phyloP scores from a whole-genome alignment of 2,888 invertebrate species.

The Oscheius sp. region DNA sequence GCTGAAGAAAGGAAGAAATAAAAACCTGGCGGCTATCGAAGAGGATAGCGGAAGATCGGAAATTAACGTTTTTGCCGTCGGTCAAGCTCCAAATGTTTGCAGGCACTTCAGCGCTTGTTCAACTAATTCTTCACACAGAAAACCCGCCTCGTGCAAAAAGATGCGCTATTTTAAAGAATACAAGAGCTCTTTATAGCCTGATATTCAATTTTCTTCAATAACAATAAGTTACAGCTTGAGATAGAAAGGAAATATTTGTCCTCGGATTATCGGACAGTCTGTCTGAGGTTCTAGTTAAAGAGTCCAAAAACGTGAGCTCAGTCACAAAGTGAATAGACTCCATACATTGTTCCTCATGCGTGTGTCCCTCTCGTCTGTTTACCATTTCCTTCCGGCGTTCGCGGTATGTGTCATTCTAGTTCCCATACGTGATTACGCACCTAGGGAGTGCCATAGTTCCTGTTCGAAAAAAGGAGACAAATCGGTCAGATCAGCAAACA shows the following conservation, averaged over 20 bases:
- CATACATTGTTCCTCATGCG: too few relatives aligned
- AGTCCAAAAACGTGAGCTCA: not conserved
- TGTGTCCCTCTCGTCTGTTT: conserved; percentile 5
- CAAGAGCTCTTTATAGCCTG: too few relatives aligned
- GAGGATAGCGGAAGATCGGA: conserved; percentile 2
- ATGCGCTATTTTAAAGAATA: not conserved
- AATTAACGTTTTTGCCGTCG: conserved; percentile 27
- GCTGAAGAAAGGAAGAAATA: not conserved
- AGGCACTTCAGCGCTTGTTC: conserved; percentile 25
- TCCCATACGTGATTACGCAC: conserved; percentile 30
- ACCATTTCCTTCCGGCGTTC: conserved; percentile 28
- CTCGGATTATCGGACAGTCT: too few relatives aligned
- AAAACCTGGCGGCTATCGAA: too few relatives aligned
- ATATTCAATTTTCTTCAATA: too few relatives aligned
- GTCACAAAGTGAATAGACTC: not conserved
- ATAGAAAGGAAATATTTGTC: too few relatives aligned
- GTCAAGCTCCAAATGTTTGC: conserved; percentile 29
- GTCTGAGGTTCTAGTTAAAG: too few relatives aligned
- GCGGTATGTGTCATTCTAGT: conserved; percentile 31
- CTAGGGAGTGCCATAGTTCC: conserved; percentile 19
- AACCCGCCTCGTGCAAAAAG: conserved; percentile 16
- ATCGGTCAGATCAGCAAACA: conserved; percentile 20
- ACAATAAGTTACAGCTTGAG: too few relatives aligned
- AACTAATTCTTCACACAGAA: conserved; percentile 27
- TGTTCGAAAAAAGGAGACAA: conserved; percentile 9